Base-by-base conservation (phyloP, 2,797 vertebrate genomes). In the Pogoniulus pusillus region DNA sequence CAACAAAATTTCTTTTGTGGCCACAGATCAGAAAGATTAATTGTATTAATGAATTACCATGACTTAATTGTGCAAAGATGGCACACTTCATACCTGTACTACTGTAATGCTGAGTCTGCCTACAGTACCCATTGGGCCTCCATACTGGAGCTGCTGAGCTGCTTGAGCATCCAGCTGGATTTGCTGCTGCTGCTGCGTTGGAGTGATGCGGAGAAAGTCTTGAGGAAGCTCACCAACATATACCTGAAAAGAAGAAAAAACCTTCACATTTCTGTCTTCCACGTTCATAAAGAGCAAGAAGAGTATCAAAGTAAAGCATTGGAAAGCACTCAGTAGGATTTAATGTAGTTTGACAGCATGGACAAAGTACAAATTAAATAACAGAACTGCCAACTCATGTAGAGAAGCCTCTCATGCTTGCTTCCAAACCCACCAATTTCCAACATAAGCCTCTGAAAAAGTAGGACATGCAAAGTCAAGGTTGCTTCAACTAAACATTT, bases 91-190 rank as follows among this genome's bases (percentile, higher is more conserved):
- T 96, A 99, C 99, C 99, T 99, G 99, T 34, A 99, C 99, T 79
- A 99, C 98, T 1, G 99, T 99, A 94, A 99, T 98, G 97, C 98
- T 99, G 89, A 99, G 98, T 37, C 99, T 98, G 26, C 98, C 99
- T 20, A 99, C 98, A 0, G 98, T 98, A 58, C 98, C 98, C 45
- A 99, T 92, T 4, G 98, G 88, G 41, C 98, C 98, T 60, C 98
- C 98, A 22, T 98, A 99, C 92, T 99, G 99, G 66, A 99, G 97
- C 97, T 99, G 99, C 54, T 98, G 98, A 19, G 99, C 99, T 4
- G 99, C 97, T 95, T 99, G 99, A 3, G 98, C 99, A 6, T 99
- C 99, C 95, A 99, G 89, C 89, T 99, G 99, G 57, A 99, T 98
- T 96, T 99, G 99, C 95, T 99, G 99, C 62, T 99, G 99, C 94